Conservation (phyloP, 2,888 invertebrate species). For the Norana najaformis region DNA sequence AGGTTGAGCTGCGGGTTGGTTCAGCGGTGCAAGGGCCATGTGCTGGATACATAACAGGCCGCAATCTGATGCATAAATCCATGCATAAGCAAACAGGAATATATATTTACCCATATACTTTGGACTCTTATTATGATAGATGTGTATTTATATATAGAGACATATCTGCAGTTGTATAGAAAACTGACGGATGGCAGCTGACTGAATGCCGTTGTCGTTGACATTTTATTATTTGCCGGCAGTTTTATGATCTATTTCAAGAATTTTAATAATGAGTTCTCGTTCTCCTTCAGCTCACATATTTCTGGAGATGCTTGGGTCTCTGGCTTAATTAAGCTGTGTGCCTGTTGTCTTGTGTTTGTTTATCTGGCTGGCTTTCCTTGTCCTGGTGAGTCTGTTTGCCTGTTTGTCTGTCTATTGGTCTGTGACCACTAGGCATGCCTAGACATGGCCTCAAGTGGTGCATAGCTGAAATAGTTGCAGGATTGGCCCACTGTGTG, state of each 20-base stretch:
- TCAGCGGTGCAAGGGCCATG: background rate
- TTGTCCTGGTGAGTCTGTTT: background rate
- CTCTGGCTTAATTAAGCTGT: background rate
- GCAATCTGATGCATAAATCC: background rate
- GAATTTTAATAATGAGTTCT: background rate
- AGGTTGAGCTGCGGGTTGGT: background rate
- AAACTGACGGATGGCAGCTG: background rate
- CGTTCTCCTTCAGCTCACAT: background rate
- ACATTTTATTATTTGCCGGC: background rate
- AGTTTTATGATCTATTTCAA: slow-evolving; percentile 13
- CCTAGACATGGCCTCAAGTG: slow-evolving; percentile 21
- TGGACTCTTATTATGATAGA: background rate
- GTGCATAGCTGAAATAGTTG: slow-evolving; percentile 22
- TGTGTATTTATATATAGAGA: background rate
- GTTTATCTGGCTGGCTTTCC: background rate
- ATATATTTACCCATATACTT: background rate
- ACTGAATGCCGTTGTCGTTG: background rate
- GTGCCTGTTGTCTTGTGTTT: background rate
- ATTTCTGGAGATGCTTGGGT: background rate
- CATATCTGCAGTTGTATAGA: background rate
- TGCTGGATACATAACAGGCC: background rate
- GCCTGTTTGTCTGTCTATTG: background rate
- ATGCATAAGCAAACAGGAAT: background rate
- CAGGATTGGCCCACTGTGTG: background rate
- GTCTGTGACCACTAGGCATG: background rate